Percentiles rank a stretch among this genome's conserved stretches.
Evolutionary conservation across 2,797 vertebrate species (phyloP).

Genomic region (Dallia pectoralis): DNA sequence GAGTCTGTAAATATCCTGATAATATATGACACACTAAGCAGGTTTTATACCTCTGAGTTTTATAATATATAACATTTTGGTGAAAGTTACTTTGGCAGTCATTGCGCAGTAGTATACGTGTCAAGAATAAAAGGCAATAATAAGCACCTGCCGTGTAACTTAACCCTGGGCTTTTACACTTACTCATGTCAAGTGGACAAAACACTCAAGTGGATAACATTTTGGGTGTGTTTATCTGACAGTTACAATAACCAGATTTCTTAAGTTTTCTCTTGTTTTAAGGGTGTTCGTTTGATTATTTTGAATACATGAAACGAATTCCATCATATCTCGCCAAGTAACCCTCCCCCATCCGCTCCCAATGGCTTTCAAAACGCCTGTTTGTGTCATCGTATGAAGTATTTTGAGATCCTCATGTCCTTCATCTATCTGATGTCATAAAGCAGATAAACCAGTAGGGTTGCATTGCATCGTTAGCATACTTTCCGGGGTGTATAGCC

Average conservation of each 20-base stretch:
- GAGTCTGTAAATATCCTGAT: background rate
- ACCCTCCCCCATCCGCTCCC: background rate
- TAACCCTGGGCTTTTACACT: background rate
- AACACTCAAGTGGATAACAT: background rate
- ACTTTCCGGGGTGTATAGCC: slow-evolving; percentile 71
- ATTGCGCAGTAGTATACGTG: no score
- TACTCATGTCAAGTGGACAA: background rate
- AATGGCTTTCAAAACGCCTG: background rate
- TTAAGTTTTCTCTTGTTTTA: background rate
- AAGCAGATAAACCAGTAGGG: slow-evolving; percentile 71
- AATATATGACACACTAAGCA: no score
- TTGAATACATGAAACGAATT: background rate
- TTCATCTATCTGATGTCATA: slow-evolving; percentile 21
- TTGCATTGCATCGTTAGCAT: slow-evolving; percentile 65
- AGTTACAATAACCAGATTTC: background rate
- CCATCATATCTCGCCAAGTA: background rate
- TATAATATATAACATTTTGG: no score
- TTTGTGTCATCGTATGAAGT: slow-evolving; percentile 39
- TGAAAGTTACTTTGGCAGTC: no score
- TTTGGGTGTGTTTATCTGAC: background rate
- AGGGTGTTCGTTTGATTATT: no score
- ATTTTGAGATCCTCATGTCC: slow-evolving; percentile 36
- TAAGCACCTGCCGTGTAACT: no score
- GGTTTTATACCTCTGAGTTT: no score
- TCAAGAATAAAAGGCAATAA: no score